Evolutionary conservation across 2,888 invertebrate species (phyloP).

Genomic region (Drosophila cracens): DNA sequence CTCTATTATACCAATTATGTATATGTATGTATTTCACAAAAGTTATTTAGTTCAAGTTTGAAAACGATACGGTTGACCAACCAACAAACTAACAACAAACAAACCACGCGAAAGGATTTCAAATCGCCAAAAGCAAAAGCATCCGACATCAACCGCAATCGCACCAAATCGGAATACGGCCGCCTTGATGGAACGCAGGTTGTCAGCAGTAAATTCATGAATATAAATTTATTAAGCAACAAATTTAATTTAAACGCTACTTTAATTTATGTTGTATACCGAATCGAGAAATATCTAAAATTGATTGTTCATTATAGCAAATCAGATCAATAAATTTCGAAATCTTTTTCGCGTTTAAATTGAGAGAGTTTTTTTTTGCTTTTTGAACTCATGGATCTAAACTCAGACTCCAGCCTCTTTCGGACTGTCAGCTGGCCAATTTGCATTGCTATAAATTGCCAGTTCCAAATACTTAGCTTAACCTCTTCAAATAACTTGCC

Average conservation of each 20-base stretch:
- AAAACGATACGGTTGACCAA: constrained; percentile 48
- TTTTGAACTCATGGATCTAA: neutral
- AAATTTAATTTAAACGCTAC: constrained; percentile 46
- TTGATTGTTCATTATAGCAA: constrained; percentile 64
- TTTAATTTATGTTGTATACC: constrained; percentile 71
- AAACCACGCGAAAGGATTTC: constrained; percentile 57
- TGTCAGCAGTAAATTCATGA: constrained; percentile 34
- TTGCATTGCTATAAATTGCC: neutral
- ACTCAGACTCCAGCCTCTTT: neutral
- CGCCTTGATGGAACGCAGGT: constrained; percentile 14
- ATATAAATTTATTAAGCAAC: constrained; percentile 33
- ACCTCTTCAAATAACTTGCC: too few species aligned
- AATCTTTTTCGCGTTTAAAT: constrained; percentile 73
- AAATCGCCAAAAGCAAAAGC: neutral
- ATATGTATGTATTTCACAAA: constrained; percentile 55
- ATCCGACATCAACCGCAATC: constrained; percentile 2
- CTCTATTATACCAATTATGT: constrained; percentile 26
- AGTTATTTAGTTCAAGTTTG: constrained; percentile 60
- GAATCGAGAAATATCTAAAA: constrained; percentile 34
- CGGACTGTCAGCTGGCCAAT: neutral
- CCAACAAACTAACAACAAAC: constrained; percentile 40
- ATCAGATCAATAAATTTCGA: constrained; percentile 75
- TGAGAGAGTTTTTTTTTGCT: neutral
- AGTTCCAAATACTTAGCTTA: neutral
- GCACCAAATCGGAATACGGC: constrained; percentile 5